Conservation (phyloP, 2,113 vertebrate species). For the Collichthys lucidus region DNA sequence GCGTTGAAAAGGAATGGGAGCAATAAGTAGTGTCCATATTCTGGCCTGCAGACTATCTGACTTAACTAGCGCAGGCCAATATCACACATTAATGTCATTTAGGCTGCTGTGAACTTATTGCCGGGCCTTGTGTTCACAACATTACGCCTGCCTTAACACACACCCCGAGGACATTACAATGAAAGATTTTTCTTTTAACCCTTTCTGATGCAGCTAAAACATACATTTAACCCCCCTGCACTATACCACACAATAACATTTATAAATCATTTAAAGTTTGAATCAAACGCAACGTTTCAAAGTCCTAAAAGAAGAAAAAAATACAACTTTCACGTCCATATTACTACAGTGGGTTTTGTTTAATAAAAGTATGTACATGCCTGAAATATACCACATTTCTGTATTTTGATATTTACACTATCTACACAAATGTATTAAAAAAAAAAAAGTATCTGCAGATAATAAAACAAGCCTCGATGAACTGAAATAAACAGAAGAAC, state of each 20-base stretch:
- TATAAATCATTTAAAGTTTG: no score
- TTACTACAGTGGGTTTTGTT: background rate
- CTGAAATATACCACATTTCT: background rate
- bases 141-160: constrained; percentile 23
- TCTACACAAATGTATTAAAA: background rate
- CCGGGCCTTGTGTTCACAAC: constrained; percentile 27
- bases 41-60: constrained; percentile 1
- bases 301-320: no score
- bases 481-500: background rate
- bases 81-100: constrained; percentile 40
- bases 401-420: constrained; percentile 23
- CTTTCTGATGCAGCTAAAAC: background rate
- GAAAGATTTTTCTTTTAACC: background rate
- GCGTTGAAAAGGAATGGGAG: background rate
- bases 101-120: constrained; percentile 40
- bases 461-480: background rate
- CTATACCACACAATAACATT: background rate
- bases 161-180: constrained; percentile 3
- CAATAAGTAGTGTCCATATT: background rate
- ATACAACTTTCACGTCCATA: background rate
- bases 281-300: no score
- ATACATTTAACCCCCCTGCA: background rate
- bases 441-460: background rate
- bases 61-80: background rate
- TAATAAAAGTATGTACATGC: constrained; percentile 11